Evolutionary conservation across 2,113 vertebrate species (phyloP).

Genomic region (Psittacara wagleri): DNA sequence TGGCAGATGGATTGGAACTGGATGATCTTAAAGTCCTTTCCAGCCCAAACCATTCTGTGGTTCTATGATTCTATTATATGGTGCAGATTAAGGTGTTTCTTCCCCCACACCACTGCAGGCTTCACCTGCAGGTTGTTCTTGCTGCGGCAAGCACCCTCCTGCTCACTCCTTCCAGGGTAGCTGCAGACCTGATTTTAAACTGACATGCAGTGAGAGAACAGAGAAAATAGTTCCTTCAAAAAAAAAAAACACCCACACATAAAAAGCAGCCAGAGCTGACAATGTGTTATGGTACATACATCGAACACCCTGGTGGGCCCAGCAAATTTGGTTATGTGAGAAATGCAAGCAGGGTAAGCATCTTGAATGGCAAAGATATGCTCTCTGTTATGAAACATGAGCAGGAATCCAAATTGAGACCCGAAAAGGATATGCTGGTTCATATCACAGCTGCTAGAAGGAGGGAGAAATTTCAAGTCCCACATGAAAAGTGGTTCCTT

Average conservation of each 20-base stretch:
- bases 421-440: not conserved
- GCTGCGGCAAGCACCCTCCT: not conserved
- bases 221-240: not conserved
- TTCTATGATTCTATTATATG: not conserved
- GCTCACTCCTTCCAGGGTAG: not conserved
- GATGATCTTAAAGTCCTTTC: not conserved
- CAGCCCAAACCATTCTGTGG: not conserved
- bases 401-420: not conserved
- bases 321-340: not conserved
- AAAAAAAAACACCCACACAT: not conserved
- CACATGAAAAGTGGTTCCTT: not conserved
- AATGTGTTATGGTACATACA: not conserved
- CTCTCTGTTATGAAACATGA: not conserved
- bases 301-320: not conserved
- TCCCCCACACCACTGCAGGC: not conserved
- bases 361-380: not conserved
- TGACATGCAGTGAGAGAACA: not conserved
- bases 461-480: not conserved
- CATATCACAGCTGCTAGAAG: not conserved
- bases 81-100: not conserved
- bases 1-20: not conserved
- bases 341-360: not conserved
- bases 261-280: not conserved
- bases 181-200: conserved; percentile 4
- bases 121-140: not conserved